Base-by-base conservation (phyloP, 2,888 invertebrate genomes). In the Boloria selene region DNA sequence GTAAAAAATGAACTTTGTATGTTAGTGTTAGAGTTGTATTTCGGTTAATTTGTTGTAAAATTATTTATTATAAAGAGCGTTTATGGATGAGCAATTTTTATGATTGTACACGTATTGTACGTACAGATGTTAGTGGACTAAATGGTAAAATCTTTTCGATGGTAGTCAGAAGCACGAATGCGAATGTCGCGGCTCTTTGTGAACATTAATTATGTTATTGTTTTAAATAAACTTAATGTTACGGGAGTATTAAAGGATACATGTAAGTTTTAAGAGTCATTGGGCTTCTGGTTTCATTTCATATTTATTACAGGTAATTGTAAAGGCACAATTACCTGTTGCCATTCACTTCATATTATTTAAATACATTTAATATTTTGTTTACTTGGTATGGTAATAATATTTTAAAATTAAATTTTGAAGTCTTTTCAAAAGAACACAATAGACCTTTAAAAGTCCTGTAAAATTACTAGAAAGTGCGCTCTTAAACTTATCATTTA, bases 51-150 rank as follows among this genome's bases (percentile, higher is more conserved):
- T 61, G 54, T 51, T 47, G 45, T 70, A 75, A 86, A 87, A 84
- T 87, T 77, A 79, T 79, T 83, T 85, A 86, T 84, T 87, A 86
- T 84, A 83, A 82, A 79, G 79, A 82, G 80, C 75, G 80, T 86
- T 86, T 87, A 88, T 87, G 88, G 88, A 88, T 87, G 90, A 85
- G 86, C 85, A 87, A 88, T 88, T 90, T 90, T 90, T 87, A 89
- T 85, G 86, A 86, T 87, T 84, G 83, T 82, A 80, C 77, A 71
- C 74, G 81, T 78, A 84, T 86, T 85, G 84, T 84, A 76, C 67
- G 74, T 76, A 76, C 76, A 75, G 77, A 77, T 76, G 77, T 75
- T 73, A 72, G 72, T 73, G 71, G 64, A 74, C 73, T 75, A 73
- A 75, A 77, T 76, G 73, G 75, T 78, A 74, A 77, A 74, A 75